Base-by-base conservation (phyloP, 30 jellyfish, hydroid and myxozoan species). In the Hydractinia symbiolongicarpus region DNA sequence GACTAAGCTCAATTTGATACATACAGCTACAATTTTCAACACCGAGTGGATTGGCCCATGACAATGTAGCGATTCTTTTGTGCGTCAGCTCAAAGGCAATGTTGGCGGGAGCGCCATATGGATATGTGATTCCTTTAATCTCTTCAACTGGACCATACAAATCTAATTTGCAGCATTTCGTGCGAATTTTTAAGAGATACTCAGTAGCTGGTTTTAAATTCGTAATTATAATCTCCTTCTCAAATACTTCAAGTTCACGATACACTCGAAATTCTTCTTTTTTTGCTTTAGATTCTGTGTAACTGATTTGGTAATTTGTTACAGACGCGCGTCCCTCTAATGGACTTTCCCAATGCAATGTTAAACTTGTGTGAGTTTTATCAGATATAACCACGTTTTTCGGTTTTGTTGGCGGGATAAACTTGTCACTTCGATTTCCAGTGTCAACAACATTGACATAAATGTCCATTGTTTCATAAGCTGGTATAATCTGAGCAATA, bases 21-120 rank as follows among this genome's bases (percentile, higher is more conserved):
- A n/a, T 51, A 64, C 40, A 64, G 19, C 19, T n/a, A 64, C 40
- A 44, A n/a, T 7, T 64, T 64, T 64, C 74, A 64, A 51, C 74
- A 64, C 40, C 74, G 7, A 51, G 40, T 64, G 74, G 74, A 44
- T n/a, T 64, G 52, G 4, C 9, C 74, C 74, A 64, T 44, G 74
- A 64, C 9, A 64, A 51, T 64, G 19, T 9, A 6, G 17, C 74
- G 52, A n/a, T 7, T 44, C 40, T 64, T 44, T 64, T n/a, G 9
- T 64, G 17, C 74, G 40, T 64, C 40, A 13, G 8, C 74, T 6
- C 19, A 6, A 64, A 44, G 9, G 19, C 40, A 51, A 64, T n/a
- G 74, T 1, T 64, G 9, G 40, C 40, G 9, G 74, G 74, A 7
- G 19, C 8, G 9, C 40, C 2, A 13, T n/a, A 4, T 64, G 17